Percentiles rank a stretch among this genome's conserved stretches.
Evolutionary conservation across 2,797 vertebrate genomes (phyloP).

Genomic region (Distichodus sexfasciatus): DNA sequence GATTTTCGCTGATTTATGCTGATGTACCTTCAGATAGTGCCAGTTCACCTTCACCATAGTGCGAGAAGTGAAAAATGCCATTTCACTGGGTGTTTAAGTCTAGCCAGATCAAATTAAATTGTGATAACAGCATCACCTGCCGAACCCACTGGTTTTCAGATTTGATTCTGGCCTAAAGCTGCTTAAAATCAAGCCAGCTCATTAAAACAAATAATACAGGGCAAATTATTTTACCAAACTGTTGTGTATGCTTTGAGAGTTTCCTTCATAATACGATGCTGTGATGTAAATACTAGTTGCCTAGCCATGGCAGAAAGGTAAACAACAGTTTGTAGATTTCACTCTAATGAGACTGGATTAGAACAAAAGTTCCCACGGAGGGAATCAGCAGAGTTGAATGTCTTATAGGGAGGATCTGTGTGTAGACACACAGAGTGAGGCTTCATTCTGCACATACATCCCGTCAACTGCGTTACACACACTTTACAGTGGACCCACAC

Average conservation of each 20-base stretch:
- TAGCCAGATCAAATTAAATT: too few relatives aligned
- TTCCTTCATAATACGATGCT: neutral
- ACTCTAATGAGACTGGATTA: neutral
- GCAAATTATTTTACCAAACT: neutral
- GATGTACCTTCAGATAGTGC: neutral
- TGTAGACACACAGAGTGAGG: neutral
- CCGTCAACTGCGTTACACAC: too few relatives aligned
- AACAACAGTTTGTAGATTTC: neutral
- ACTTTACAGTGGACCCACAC: slow-evolving; percentile 42
- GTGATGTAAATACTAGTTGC: neutral
- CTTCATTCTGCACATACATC: too few relatives aligned
- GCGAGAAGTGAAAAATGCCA: too few relatives aligned
- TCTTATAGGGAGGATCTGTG: neutral
- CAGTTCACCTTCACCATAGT: neutral
- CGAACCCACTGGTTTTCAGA: too few relatives aligned
- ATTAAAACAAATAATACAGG: neutral
- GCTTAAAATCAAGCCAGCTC: too few relatives aligned
- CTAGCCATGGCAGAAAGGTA: neutral
- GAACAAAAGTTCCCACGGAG: neutral
- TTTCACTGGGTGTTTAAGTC: too few relatives aligned
- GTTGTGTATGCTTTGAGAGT: too few relatives aligned
- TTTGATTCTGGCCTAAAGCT: too few relatives aligned
- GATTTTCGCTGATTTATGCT: neutral
- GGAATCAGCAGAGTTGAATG: neutral
- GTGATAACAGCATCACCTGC: too few relatives aligned